Conservation (phyloP, 2,888 invertebrate species). For the Unio delphinus region DNA sequence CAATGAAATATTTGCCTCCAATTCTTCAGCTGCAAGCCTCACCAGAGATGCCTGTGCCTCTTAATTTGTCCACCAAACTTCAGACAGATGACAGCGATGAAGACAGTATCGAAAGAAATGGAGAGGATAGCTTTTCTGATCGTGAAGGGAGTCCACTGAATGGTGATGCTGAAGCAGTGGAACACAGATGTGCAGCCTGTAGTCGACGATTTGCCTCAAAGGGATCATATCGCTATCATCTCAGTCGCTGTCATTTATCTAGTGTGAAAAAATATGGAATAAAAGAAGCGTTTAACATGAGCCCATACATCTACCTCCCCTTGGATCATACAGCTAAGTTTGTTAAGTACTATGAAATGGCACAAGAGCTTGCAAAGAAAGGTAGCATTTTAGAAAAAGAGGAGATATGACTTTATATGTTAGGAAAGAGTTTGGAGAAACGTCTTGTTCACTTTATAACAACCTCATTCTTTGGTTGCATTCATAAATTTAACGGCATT, state of each 20-base stretch:
- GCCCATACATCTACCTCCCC: constrained; percentile 68
- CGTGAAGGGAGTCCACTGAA: constrained; percentile 42
- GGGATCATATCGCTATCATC: constrained; percentile 95
- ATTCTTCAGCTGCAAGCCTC: constrained; percentile 31
- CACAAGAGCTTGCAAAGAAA: constrained; percentile 97
- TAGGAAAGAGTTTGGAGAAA: too few species aligned
- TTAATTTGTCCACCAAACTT: constrained; percentile 54
- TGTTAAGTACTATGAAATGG: constrained; percentile 97
- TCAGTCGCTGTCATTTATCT: constrained; percentile 75
- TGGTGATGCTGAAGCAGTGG: constrained; percentile 52
- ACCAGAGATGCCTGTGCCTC: constrained; percentile 44
- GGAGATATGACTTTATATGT: too few species aligned
- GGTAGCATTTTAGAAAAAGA: constrained; percentile 25
- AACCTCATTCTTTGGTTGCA: too few species aligned
- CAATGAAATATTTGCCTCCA: constrained; percentile 36
- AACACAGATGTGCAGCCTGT: constrained; percentile 65
- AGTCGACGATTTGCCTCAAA: constrained; percentile 89
- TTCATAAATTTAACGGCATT: too few species aligned
- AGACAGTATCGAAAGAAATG: constrained; percentile 31
- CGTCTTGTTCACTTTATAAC: too few species aligned
- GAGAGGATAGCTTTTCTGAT: constrained; percentile 39
- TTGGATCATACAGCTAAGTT: constrained; percentile 81
- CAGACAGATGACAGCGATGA: constrained; percentile 29
- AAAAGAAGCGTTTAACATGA: constrained; percentile 66
- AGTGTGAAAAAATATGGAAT: constrained; percentile 65